These are phyloP conservation scores for Grammomys surdaster DNA, from an alignment of 2,113 vertebrate genomes.

Conservation along the genomic window DNA sequence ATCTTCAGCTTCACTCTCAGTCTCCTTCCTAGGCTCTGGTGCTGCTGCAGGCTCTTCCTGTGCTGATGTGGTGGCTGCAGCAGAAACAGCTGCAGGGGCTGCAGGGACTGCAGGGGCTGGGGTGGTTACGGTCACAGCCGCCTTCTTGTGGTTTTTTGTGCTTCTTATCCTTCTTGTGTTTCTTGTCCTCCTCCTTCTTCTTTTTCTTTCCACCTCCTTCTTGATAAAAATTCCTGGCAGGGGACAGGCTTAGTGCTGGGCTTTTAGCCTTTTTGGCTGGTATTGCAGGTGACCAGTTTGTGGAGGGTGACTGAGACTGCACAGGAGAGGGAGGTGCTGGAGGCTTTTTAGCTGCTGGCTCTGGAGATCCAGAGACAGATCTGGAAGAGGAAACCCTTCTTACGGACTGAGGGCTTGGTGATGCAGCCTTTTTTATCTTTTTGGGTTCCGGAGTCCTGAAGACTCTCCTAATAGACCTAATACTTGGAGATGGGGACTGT, in stretches of 20 bases:
- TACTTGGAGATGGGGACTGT: conserved; percentile 93
- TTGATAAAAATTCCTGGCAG: conserved; percentile 95
- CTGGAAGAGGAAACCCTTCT: conserved; percentile 92
- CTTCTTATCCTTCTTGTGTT: conserved; percentile 99
- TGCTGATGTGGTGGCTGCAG: conserved; percentile 80
- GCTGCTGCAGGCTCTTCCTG: conserved; percentile 89
- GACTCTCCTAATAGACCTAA: conserved; percentile 96
- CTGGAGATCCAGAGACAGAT: conserved; percentile 93
- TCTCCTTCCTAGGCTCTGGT: conserved; percentile 95
- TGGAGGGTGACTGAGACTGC: conserved; percentile 93
- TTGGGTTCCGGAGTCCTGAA: conserved; percentile 97
- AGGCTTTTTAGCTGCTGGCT: conserved; percentile 90
- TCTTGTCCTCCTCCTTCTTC: conserved; percentile 99
- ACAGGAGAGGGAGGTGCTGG: conserved; percentile 90
- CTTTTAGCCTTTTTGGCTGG: conserved; percentile 95
- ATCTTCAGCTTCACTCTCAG: conserved; percentile 96
- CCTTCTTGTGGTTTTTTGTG: conserved; percentile 99
- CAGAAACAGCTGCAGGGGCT: conserved; percentile 65
- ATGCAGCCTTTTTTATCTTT: conserved; percentile 91
- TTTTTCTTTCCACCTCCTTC: conserved; percentile 96
- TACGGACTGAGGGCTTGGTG: conserved; percentile 91
- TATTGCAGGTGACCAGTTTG: conserved; percentile 92
- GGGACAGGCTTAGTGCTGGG: conserved; percentile 94
- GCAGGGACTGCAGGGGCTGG: conserved; percentile 72
- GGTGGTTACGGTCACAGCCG: conserved; percentile 79